A percentile compares a stretch with the other conserved stretches of the same genome.
These are phyloP conservation scores for Tachysurus vachellii DNA, from an alignment of 2,113 vertebrate genomes.

Conservation along the genomic window DNA sequence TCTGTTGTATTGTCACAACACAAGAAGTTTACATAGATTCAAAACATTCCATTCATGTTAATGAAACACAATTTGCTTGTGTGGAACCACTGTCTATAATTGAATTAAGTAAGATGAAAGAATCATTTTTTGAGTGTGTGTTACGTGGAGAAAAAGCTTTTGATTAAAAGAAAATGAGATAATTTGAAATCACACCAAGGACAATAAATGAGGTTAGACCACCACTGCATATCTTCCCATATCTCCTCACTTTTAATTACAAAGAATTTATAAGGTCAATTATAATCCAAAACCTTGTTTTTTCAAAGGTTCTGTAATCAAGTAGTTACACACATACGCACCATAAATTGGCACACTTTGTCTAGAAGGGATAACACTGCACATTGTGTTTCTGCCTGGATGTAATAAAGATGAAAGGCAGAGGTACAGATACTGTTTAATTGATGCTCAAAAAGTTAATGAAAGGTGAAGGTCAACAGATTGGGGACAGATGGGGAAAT, in stretches of 20 bases:
- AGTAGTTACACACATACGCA: neutral
- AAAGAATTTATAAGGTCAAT: neutral
- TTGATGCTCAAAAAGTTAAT: conserved; percentile 51
- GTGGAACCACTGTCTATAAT: too few species aligned
- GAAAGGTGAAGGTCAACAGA: conserved; percentile 46
- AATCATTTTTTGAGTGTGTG: too few species aligned
- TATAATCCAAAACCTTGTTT: neutral
- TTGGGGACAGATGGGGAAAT: conserved; percentile 47
- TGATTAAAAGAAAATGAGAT: neutral
- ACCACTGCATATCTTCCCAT: neutral
- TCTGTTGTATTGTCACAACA: too few species aligned
- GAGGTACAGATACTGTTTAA: conserved; percentile 4
- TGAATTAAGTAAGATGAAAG: too few species aligned
- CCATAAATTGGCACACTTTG: neutral
- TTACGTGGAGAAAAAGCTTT: neutral
- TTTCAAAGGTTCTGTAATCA: neutral
- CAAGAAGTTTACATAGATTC: too few species aligned
- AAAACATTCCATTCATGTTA: too few species aligned
- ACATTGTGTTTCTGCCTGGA: neutral
- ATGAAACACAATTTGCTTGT: too few species aligned
- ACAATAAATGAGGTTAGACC: neutral
- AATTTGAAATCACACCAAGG: neutral
- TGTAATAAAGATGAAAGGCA: conserved; percentile 18
- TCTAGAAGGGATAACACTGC: neutral
- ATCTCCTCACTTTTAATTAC: neutral